A percentile compares a stretch with the other conserved stretches of the same genome.
Evolutionary conservation across 2,113 vertebrate genomes (phyloP).

Genomic region (Eurystomus gularis): DNA sequence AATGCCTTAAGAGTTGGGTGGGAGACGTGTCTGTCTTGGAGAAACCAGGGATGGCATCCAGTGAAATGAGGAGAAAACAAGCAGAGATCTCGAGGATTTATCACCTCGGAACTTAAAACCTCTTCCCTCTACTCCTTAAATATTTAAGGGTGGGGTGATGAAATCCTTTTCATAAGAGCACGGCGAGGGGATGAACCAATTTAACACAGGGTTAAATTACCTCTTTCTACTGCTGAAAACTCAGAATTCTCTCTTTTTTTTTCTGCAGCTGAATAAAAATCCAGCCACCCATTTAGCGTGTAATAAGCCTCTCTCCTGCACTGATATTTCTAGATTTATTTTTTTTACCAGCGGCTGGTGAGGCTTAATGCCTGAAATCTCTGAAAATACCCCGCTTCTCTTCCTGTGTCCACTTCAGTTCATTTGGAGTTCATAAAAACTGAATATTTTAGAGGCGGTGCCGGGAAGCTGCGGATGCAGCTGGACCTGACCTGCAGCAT

Average conservation of each 20-base stretch:
- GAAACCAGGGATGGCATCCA: accelerated
- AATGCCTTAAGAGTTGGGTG: not conserved
- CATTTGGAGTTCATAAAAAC: not conserved
- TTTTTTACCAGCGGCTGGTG: not conserved
- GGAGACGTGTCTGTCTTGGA: not conserved
- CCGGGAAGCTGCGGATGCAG: not conserved
- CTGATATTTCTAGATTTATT: not conserved
- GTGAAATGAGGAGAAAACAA: not conserved
- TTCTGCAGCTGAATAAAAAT: not conserved
- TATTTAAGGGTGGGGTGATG: not conserved
- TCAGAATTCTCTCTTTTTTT: not conserved
- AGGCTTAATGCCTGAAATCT: not conserved
- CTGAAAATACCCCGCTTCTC: not conserved
- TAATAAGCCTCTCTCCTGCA: not conserved
- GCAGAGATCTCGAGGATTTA: accelerated
- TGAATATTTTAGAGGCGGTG: not conserved
- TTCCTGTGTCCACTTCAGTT: not conserved
- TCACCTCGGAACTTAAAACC: not conserved
- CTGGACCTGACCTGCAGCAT: not conserved
- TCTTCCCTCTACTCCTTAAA: not conserved
- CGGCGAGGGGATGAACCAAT: not conserved
- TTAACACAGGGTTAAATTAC: not conserved
- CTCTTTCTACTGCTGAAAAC: not conserved
- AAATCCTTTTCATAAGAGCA: not conserved
- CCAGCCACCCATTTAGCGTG: not conserved